A percentile compares a stretch with the other conserved stretches of the same genome.
Evolutionary conservation across 92 coral and sea anemone species (phyloP).

Genomic region (Palythoa grandiflora): DNA sequence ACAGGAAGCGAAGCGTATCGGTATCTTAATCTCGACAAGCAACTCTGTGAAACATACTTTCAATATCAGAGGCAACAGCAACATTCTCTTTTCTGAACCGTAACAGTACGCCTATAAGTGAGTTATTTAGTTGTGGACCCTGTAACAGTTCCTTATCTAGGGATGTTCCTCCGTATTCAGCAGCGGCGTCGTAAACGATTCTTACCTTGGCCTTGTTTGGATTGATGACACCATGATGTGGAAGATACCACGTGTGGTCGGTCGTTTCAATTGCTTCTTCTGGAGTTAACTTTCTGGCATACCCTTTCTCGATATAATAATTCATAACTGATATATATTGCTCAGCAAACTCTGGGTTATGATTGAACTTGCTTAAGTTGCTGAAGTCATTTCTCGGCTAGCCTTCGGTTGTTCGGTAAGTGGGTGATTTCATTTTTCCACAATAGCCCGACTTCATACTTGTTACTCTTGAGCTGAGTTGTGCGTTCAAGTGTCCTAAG

Average conservation of each 20-base stretch:
- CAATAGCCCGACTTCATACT: slow-evolving; percentile 64
- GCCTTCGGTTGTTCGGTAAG: slow-evolving; percentile 63
- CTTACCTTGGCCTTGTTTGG: slow-evolving; percentile 62
- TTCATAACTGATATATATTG: slow-evolving; percentile 42
- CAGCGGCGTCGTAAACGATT: slow-evolving; percentile 64
- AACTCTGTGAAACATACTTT: slow-evolving; percentile 37
- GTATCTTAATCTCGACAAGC: slow-evolving; percentile 29
- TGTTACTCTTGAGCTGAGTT: slow-evolving; percentile 33
- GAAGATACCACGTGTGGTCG: slow-evolving; percentile 56
- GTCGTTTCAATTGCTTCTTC: slow-evolving; percentile 37
- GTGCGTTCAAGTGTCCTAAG: slow-evolving; percentile 50
- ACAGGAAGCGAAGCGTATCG: slow-evolving; percentile 29
- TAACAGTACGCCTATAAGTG: slow-evolving; percentile 55
- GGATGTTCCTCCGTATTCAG: slow-evolving; percentile 62
- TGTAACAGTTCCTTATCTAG: slow-evolving; percentile 61
- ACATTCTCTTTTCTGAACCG: slow-evolving; percentile 59
- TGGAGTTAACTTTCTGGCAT: slow-evolving; percentile 40
- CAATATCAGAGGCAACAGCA: slow-evolving; percentile 47
- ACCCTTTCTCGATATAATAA: slow-evolving; percentile 38
- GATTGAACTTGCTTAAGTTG: slow-evolving; percentile 58
- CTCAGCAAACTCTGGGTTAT: slow-evolving; percentile 48
- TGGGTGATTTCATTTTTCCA: slow-evolving; percentile 36
- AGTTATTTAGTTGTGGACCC: slow-evolving; percentile 54
- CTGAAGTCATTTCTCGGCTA: slow-evolving; percentile 64
- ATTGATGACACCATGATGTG: slow-evolving; percentile 64